Evolutionary conservation across 2,888 invertebrate species (phyloP).

Genomic region (Lasioglossum figueresi): DNA sequence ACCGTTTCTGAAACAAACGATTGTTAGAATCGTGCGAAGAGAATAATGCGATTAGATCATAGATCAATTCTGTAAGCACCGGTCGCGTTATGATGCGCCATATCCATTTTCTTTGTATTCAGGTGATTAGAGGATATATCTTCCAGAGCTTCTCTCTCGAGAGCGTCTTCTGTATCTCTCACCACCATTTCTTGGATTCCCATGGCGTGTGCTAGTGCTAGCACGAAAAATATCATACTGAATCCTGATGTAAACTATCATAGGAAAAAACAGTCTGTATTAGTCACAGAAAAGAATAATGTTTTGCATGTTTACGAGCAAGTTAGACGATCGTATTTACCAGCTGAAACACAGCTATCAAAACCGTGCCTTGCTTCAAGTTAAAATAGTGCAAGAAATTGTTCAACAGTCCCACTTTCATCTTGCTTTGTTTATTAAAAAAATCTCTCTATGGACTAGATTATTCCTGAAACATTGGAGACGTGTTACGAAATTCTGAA

Average conservation of each 20-base stretch:
- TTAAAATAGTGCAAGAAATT: conserved; percentile 81
- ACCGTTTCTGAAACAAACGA: conserved; percentile 79
- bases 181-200: conserved; percentile 83
- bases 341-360: conserved; percentile 83
- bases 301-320: neutral
- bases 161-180: conserved; percentile 83
- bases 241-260: conserved; percentile 64
- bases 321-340: conserved; percentile 73
- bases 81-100: conserved; percentile 83
- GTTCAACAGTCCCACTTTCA: conserved; percentile 79
- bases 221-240: conserved; percentile 68
- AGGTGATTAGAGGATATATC: conserved; percentile 81
- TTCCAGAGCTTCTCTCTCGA: conserved; percentile 82
- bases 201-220: conserved; percentile 83
- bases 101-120: conserved; percentile 83
- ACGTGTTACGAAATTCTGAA: neutral
- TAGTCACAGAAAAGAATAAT: neutral
- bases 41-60: neutral
- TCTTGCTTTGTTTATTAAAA: conserved; percentile 52
- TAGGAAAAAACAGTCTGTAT: conserved; percentile 1
- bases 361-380: conserved; percentile 83
- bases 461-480: conserved; percentile 23
- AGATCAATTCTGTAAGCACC: conserved; percentile 75
- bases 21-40: neutral
- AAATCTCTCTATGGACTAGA: neutral